Conservation (phyloP, 2,113 vertebrate species). For the Boleophthalmus pectinirostris region DNA sequence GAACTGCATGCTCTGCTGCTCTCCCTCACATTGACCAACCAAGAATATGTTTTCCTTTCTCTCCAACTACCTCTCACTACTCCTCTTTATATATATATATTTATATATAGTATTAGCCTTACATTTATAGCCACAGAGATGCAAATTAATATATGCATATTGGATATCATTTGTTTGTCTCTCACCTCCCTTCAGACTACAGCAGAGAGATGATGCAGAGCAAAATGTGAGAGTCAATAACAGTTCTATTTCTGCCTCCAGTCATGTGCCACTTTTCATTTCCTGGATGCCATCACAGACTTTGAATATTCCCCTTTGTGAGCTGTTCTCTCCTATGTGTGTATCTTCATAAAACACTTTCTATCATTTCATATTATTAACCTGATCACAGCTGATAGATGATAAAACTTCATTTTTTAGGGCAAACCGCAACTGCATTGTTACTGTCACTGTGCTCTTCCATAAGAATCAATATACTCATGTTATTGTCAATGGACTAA, state of each 20-base stretch:
- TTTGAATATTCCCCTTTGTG: conserved; percentile 19
- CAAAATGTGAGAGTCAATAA: conserved; percentile 37
- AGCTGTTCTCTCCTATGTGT: conserved; percentile 15
- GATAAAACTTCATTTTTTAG: background rate
- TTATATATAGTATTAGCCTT: background rate
- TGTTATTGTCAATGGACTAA: conserved; percentile 28
- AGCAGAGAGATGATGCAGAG: conserved; percentile 15
- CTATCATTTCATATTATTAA: background rate
- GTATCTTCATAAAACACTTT: conserved; percentile 10
- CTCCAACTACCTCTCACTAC: background rate
- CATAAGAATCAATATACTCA: conserved; percentile 39
- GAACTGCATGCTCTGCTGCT: conserved; percentile 45
- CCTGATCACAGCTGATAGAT: background rate
- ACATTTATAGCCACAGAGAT: background rate
- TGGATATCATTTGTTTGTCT: background rate
- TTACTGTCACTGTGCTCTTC: conserved; percentile 27
- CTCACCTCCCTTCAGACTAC: conserved; percentile 5
- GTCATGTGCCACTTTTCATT: conserved; percentile 35
- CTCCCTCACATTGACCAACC: conserved; percentile 24
- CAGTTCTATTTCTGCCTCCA: conserved; percentile 39
- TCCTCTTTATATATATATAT: conserved; percentile 17
- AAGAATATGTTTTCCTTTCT: background rate
- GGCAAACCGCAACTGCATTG: conserved; percentile 18
- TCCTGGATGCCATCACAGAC: conserved; percentile 35
- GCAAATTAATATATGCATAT: conserved; percentile 15